A percentile compares a stretch with the other conserved stretches of the same genome.
Conservation (phyloP, 92 coral and sea anemone genomes). For the Umimayanthus chanpuru region DNA sequence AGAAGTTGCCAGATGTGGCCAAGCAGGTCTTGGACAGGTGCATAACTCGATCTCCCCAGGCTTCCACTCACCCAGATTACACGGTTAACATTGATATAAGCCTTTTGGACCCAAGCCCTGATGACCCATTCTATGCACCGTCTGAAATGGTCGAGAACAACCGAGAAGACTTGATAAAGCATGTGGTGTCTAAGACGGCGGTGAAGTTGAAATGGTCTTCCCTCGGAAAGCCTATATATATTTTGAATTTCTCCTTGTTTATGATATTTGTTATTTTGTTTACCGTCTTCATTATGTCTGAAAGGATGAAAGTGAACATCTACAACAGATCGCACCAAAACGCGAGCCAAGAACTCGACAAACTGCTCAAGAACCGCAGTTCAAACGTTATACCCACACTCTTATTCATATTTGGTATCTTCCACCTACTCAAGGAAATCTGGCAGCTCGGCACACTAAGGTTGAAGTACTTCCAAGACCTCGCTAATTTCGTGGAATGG, state of each 20-base stretch:
- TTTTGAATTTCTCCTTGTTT: conserved; percentile 56
- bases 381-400: conserved; percentile 42
- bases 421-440: conserved; percentile 58
- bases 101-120: conserved; percentile 75
- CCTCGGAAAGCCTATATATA: conserved; percentile 68
- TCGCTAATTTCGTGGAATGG: conserved; percentile 68
- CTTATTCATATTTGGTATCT: conserved; percentile 46
- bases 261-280: conserved; percentile 60
- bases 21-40: conserved; percentile 57
- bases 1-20: conserved; percentile 66
- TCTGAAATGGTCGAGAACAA: conserved; percentile 65
- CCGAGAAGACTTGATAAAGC: conserved; percentile 78
- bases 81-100: conserved; percentile 39
- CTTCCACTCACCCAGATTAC: conserved; percentile 55
- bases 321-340: conserved; percentile 44
- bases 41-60: conserved; percentile 40
- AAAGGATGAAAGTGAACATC: conserved; percentile 60
- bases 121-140: conserved; percentile 63
- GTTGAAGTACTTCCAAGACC: conserved; percentile 61
- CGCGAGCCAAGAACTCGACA: conserved; percentile 38
- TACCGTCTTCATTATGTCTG: conserved; percentile 63
- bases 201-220: conserved; percentile 75
- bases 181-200: conserved; percentile 71
- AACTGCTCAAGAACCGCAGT: conserved; percentile 13
- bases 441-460: conserved; percentile 62